A percentile compares a stretch with the other conserved stretches of the same genome.
Evolutionary conservation across 92 coral and sea anemone genomes (phyloP).

Genomic region (Umimayanthus kanabou): DNA sequence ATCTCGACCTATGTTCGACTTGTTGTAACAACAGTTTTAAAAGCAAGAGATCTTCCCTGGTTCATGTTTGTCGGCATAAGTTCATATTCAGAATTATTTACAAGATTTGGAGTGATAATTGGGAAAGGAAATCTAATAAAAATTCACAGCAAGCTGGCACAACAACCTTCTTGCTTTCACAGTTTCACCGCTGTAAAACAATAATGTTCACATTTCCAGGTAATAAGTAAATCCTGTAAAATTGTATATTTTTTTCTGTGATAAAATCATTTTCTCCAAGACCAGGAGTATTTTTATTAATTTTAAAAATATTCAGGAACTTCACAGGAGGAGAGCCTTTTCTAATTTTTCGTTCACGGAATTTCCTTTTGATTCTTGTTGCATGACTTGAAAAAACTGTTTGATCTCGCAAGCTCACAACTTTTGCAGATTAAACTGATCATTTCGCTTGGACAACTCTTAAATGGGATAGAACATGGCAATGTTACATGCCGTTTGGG

Average conservation of each 20-base stretch:
- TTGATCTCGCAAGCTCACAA: not conserved
- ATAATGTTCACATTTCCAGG: not conserved
- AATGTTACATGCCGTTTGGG: not conserved
- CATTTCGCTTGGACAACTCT: too few relatives aligned
- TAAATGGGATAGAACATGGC: not conserved
- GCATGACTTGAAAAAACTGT: not conserved
- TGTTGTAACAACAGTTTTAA: not conserved
- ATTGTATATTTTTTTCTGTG: not conserved
- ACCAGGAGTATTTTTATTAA: not conserved
- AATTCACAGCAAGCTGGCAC: not conserved
- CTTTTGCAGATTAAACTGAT: not conserved
- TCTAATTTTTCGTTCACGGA: conserved; percentile 22
- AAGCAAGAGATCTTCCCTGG: not conserved
- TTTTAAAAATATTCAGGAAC: not conserved
- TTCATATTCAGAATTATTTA: not conserved
- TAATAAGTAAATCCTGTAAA: not conserved
- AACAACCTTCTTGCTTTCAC: not conserved
- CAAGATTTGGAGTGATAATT: conserved; percentile 22
- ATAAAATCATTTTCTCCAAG: not conserved
- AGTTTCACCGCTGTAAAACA: not conserved
- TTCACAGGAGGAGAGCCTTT: conserved; percentile 13
- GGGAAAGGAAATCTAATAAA: conserved; percentile 7
- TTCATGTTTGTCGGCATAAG: not conserved
- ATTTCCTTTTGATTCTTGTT: conserved; percentile 2
- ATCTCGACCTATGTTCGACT: too few relatives aligned